Base-by-base conservation (phyloP, 1,140 invertebrate species). In the Liolophura sinensis region DNA sequence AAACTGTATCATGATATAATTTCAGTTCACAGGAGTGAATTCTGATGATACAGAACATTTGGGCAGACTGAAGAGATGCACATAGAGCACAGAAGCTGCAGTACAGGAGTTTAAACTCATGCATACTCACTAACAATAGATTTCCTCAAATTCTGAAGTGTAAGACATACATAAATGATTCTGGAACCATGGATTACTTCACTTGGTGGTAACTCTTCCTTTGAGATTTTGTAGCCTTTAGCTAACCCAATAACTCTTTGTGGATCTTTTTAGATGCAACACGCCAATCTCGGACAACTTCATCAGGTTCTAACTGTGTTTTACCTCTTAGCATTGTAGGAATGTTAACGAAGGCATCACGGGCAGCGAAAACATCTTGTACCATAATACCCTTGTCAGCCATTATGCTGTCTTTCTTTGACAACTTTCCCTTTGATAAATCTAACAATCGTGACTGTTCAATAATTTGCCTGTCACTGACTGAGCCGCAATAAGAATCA, bases 301-400 rank as follows among this genome's bases (percentile, higher is more conserved):
- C 56, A n/a, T 25, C 40, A 31, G 64, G 25, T 52, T 62, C 58
- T 4, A 73, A 22, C 47, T 67, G 71, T 52, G 15, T 46, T 59
- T 71, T 68, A 27, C 58, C 69, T 47, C 64, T 64, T 14, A 63
- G 67, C 27, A 56, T 24, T n/a, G 61, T 68, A n/a, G 72, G 72
- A n/a, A 60, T 71, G 40, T 73, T 71, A 3, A 71, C 61, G 5
- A 46, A 16, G 27, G 68, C 71, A 68, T 68, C 62, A 16, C 52
- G 25, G 55, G 46, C 20, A 24, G 62, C 65, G 64, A 71, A 73
- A 59, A 68, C 31, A 51, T 73, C 69, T 56, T 73, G 69, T 14
- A 73, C 65, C 61, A 64, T 68, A 27, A 73, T 68, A 15, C 69
- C 72, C 40, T 62, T 54, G 49, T 73, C 72, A 27, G 64, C 72